Base-by-base conservation (phyloP, 2,888 invertebrate species). In the Stenurella melanura region DNA sequence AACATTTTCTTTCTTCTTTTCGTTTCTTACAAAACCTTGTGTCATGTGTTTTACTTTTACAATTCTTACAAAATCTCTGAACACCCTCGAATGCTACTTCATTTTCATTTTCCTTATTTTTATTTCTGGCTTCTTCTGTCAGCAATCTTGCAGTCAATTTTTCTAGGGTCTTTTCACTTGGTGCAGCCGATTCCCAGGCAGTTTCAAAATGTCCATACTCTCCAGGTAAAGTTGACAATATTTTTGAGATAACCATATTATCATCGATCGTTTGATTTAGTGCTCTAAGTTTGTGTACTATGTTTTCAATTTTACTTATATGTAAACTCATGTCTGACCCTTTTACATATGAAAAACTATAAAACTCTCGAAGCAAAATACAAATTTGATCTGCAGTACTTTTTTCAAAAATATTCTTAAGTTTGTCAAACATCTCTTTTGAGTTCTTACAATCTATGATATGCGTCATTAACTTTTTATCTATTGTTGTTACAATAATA, bases 291-390 rank as follows among this genome's bases (percentile, higher is more conserved):
- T 21, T 50, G 21, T 66, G 66, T 15, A 50, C 66, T 0, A 66
- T 50, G n/a, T 66, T 66, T 66, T 66, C 1, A 50, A 66, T 66
- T 50, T 50, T 66, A 21, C 66, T 66, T 42, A 66, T 66, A 66
- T 66, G 64, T n/a, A 66, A 4, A 42, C 42, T 42, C 64, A 66
- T 66, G 19, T 66, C 66, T 19, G 66, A 12, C 15, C 66, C 66
- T 50, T 66, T 66, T 50, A 30, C 21, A 42, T 66, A 66, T 12
- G 50, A 19, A 66, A 7, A 50, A 50, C 21, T 50, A 50, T 19
- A 66, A n/a, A 66, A 66, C 21, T 66, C 26, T 26, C 26, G 12
- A 10, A 60, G 26, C 12, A 60, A 26, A 19, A 10, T 60, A 26
- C 60, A 60, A 12, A 21, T 60, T 60, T 60, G 60, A 21, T 60